phyloP scores from a whole-genome alignment of 2,113 vertebrate species.

The Isichthys henryi region DNA sequence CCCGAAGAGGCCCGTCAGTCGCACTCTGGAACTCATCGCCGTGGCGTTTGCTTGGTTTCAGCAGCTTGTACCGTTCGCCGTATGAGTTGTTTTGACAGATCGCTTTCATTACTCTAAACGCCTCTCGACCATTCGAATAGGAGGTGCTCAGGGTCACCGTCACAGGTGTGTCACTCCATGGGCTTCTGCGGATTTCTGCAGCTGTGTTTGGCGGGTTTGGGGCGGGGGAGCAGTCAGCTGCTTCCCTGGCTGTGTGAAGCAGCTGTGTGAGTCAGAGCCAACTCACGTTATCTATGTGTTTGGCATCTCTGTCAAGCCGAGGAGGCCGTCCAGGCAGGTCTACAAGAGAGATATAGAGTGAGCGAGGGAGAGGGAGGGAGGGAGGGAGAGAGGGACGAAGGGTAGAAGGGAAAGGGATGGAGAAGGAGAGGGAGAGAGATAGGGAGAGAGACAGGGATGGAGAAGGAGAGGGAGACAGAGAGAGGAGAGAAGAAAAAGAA shows the following conservation, averaged over 20 bases:
- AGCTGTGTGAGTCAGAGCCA: conserved; percentile 38
- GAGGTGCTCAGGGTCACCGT: not conserved
- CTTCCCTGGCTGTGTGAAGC: conserved; percentile 43
- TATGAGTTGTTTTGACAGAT: not conserved
- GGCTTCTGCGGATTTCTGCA: not conserved
- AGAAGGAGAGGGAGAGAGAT: not conserved
- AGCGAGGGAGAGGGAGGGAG: not conserved
- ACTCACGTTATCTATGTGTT: conserved; percentile 46
- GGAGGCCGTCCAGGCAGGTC: conserved; percentile 12
- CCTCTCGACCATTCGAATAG: not conserved
- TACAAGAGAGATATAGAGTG: not conserved
- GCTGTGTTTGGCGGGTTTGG: not conserved
- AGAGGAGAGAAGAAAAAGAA: not conserved
- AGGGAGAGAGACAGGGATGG: not conserved
- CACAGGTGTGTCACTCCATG: not conserved
- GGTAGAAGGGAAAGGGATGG: conserved; percentile 1
- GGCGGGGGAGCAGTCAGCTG: not conserved
- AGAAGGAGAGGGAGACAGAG: not conserved
- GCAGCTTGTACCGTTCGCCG: not conserved
- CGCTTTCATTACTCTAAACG: not conserved
- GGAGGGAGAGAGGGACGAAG: not conserved
- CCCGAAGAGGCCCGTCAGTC: not conserved
- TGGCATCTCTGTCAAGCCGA: conserved; percentile 47
- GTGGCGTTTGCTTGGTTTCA: not conserved
- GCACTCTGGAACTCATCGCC: not conserved